Percentiles rank a stretch among this genome's conserved stretches.
These are phyloP conservation scores for Rhadina sibilatrix DNA, from an alignment of 2,113 vertebrate genomes.

Conservation along the genomic window DNA sequence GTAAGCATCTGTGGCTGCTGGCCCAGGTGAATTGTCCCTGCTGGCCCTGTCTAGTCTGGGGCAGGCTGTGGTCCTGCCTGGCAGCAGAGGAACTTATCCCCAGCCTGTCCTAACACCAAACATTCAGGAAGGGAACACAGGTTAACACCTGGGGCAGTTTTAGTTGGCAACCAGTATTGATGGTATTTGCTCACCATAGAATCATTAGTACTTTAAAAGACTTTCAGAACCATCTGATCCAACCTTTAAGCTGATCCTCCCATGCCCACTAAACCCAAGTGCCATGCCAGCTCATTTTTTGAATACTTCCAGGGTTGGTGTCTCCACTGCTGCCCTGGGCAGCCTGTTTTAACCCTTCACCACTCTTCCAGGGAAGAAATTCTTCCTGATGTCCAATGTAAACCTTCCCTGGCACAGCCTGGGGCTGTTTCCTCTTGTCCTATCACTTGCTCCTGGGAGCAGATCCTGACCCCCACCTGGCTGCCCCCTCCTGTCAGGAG, in stretches of 20 bases:
- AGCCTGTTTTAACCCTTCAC: neutral
- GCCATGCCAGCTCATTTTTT: neutral
- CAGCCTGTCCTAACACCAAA: conserved; percentile 65
- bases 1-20: neutral
- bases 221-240: neutral
- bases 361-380: neutral
- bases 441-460: neutral
- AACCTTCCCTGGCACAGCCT: neutral
- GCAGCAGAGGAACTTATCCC: neutral
- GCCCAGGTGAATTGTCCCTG: neutral
- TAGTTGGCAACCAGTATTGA: neutral
- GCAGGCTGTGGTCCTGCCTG: neutral
- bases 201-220: neutral
- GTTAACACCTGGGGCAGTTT: neutral
- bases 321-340: neutral
- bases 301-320: neutral
- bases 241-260: neutral
- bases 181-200: neutral
- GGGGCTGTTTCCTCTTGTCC: neutral
- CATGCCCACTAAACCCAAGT: neutral
- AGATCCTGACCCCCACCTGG: neutral
- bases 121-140: conserved; percentile 66
- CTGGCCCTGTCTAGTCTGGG: neutral
- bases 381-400: neutral
- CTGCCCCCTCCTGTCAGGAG: neutral